Percentiles rank a stretch among this genome's conserved stretches.
phyloP scores from a whole-genome alignment of 2,888 invertebrate genomes.

The Conistra vaccinii region DNA sequence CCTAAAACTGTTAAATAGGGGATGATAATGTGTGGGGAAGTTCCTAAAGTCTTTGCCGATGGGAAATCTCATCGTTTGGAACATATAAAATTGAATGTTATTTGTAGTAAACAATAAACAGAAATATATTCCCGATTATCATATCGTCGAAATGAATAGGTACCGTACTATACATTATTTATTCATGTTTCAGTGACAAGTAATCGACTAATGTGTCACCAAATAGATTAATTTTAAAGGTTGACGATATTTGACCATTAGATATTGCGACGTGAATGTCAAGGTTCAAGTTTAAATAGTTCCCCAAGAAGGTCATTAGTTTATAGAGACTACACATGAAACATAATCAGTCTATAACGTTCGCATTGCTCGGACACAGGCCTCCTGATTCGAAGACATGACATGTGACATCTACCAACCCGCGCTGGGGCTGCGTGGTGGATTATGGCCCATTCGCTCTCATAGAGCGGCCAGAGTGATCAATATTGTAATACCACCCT shows the following conservation, averaged over 20 bases:
- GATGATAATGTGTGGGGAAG: too few species aligned
- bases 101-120: too few species aligned
- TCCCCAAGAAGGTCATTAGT: neutral
- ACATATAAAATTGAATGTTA: too few species aligned
- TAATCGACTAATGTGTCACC: slow-evolving; percentile 33
- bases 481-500: too few species aligned
- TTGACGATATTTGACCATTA: slow-evolving; percentile 35
- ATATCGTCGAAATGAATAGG: neutral
- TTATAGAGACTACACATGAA: neutral
- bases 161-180: neutral
- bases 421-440: neutral
- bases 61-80: too few species aligned
- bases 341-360: neutral
- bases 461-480: too few species aligned
- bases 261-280: slow-evolving; percentile 5
- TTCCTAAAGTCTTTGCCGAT: too few species aligned
- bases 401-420: neutral
- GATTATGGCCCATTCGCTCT: neutral
- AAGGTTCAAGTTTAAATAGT: slow-evolving; percentile 3
- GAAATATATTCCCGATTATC: neutral
- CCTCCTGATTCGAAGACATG: neutral
- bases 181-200: neutral
- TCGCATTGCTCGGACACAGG: too few species aligned
- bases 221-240: slow-evolving; percentile 32
- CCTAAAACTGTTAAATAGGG: too few species aligned